These are phyloP conservation scores for Porites rus DNA, from an alignment of 92 coral and sea anemone species.

Conservation along the genomic window DNA sequence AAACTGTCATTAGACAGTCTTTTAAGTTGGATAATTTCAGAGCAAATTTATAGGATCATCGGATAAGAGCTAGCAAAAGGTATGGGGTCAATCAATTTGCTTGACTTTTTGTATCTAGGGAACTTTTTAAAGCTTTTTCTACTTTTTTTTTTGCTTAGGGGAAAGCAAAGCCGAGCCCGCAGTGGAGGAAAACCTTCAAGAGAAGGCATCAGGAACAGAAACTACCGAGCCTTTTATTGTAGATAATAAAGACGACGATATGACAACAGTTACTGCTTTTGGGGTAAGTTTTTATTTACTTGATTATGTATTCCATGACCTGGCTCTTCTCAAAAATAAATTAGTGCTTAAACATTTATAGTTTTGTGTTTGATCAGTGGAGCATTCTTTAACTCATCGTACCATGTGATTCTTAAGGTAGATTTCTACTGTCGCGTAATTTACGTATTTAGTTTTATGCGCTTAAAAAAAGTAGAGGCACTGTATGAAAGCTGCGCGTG, in stretches of 20 bases:
- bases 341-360: no score
- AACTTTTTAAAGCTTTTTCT: neutral
- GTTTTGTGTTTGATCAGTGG: neutral
- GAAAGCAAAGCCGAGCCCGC: slow-evolving; percentile 79
- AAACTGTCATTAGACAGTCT: no score
- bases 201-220: slow-evolving; percentile 58
- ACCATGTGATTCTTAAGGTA: no score
- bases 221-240: slow-evolving; percentile 72
- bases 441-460: no score
- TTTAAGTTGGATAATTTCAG: no score
- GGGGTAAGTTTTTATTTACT: slow-evolving; percentile 68
- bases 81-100: neutral
- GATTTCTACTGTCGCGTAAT: no score
- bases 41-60: no score
- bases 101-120: neutral
- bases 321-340: neutral
- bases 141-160: slow-evolving; percentile 8
- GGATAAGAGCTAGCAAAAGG: no score
- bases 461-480: no score
- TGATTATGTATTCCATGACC: neutral
- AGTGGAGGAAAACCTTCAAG: slow-evolving; percentile 81
- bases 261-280: slow-evolving; percentile 83
- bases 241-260: slow-evolving; percentile 60
- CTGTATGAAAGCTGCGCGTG: no score
- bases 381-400: no score